phyloP scores from a whole-genome alignment of 2,797 vertebrate species.

The Tauraco hartlaubi region DNA sequence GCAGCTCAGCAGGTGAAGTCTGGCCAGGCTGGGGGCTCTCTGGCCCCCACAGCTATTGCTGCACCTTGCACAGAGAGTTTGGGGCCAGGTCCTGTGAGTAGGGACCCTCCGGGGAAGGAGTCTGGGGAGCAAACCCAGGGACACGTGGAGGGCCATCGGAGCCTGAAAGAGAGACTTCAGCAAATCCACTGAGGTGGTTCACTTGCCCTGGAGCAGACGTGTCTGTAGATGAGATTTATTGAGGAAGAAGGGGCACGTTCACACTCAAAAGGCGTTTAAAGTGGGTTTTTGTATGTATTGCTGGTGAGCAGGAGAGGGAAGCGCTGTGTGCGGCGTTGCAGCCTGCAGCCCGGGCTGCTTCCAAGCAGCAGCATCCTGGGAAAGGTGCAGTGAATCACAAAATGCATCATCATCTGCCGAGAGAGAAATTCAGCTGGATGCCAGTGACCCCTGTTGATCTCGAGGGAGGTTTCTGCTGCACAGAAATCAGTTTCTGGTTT shows the following conservation, averaged over 20 bases:
- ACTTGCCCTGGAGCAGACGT: background rate
- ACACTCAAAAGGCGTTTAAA: background rate
- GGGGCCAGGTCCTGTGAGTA: background rate
- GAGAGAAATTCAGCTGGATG: background rate
- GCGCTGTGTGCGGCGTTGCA: accelerated
- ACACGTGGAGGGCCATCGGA: accelerated
- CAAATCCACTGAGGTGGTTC: background rate
- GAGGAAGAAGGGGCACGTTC: background rate
- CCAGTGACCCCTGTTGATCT: background rate
- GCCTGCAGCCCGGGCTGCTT: background rate
- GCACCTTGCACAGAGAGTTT: background rate
- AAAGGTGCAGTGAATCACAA: background rate
- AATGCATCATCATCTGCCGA: background rate
- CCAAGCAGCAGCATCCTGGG: background rate
- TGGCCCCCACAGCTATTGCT: background rate
- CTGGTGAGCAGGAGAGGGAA: background rate
- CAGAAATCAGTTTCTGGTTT: background rate
- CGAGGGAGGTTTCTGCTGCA: background rate
- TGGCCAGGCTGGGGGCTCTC: background rate
- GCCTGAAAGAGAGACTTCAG: background rate
- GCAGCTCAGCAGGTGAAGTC: background rate
- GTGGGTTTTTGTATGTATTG: background rate
- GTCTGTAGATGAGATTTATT: background rate
- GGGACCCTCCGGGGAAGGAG: background rate
- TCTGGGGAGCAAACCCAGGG: background rate